Evolutionary conservation across 1,140 invertebrate species (phyloP), one percentile per base, ranked within the genome.

Genomic region (Nomia melanderi): DNA sequence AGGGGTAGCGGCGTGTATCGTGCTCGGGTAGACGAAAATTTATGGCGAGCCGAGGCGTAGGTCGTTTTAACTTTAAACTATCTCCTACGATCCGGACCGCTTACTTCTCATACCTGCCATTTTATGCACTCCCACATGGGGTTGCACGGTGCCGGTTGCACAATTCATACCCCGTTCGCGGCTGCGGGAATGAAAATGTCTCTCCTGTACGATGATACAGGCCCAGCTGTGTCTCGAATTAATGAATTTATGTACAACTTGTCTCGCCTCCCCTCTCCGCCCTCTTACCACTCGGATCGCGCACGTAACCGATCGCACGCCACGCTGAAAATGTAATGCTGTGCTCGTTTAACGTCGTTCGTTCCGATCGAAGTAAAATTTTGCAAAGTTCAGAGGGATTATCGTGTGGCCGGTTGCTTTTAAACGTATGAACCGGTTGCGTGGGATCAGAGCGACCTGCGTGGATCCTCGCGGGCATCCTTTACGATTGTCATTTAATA

Each of bases 41-140:
- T 73, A 73, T 56, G 29, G 70, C 44, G 7, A 17, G 17, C 3
- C 54, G 17, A 8, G 33, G 60, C 60, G 71, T 73, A 33, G 71
- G 60, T 64, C n/a, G 71, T 60, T 39, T 54, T 17, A 39, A 73
- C 47, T 56, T 64, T 50, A 47, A 47, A n/a, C 60, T 73, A 73
- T 73, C 59, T 73, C 59, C 20, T 50, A 36, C 70, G n/a, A 47
- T 59, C 27, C 7, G 12, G 1, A 17, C 33, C 25, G 71, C 59
- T 74, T 57, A 53, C 25, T 65, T 72, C 57, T 63, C 57, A 36
- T 50, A 63, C 20, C 44, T 41, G 36, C 36, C 66, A n/a, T 14
- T 72, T 53, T 53, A 27, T 53, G 17, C 23, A 53, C 70, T 72
- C 59, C 59, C 44, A 53, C 57, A 53, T 63, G 27, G 67, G 54